Evolutionary conservation across 2,797 vertebrate genomes (phyloP).

Genomic region (Hypotaenidia philippensis): DNA sequence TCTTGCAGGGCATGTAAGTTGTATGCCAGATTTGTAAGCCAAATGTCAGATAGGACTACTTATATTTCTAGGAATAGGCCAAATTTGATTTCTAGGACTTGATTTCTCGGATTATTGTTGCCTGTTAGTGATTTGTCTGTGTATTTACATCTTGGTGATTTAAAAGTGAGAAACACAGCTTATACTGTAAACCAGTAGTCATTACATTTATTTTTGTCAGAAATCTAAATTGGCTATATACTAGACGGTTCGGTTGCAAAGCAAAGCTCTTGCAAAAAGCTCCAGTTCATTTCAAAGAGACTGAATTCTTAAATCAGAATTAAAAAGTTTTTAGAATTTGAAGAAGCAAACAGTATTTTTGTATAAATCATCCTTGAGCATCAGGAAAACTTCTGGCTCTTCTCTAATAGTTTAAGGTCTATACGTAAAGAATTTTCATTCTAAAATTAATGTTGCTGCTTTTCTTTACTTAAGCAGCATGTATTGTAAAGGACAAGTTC

Average conservation of each 20-base stretch:
- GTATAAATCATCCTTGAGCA: not conserved
- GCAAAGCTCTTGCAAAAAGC: not conserved
- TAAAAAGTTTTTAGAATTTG: not conserved
- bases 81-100: constrained; percentile 17
- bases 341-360: not conserved
- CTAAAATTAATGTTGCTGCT: not conserved
- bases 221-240: not conserved
- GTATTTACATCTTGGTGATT: not conserved
- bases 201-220: not conserved
- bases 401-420: not conserved
- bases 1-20: not conserved
- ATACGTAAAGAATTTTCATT: not conserved
- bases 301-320: not conserved
- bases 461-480: not conserved
- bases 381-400: not conserved
- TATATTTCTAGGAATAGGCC: not conserved
- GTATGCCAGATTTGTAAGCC: not conserved
- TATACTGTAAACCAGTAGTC: not conserved
- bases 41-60: not conserved
- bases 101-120: not conserved
- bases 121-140: not conserved
- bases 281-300: not conserved
- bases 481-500: not conserved
- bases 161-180: not conserved
- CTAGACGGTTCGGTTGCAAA: not conserved